These are phyloP conservation scores for Periparus ater DNA, from an alignment of 2,797 vertebrate genomes.

Conservation along the genomic window DNA sequence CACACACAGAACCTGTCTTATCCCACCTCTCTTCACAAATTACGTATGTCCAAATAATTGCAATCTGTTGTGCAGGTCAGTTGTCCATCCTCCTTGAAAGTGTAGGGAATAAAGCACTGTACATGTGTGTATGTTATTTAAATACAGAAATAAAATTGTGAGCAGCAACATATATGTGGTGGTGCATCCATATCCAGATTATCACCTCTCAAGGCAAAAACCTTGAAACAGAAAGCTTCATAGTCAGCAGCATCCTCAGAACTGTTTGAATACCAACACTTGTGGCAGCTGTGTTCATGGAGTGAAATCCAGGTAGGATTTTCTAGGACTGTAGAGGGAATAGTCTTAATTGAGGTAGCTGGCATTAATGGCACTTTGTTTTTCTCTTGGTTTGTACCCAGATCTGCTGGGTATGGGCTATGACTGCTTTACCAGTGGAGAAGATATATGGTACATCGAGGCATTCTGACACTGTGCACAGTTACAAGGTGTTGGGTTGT, in stretches of 20 bases:
- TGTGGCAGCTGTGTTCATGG: not conserved
- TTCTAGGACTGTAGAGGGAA: not conserved
- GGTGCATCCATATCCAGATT: fast-evolving
- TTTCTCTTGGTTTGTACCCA: not conserved
- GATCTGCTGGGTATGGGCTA: not conserved
- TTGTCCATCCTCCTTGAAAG: not conserved
- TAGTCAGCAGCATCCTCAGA: not conserved
- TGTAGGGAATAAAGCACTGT: not conserved
- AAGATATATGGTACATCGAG: not conserved
- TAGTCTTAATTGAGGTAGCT: not conserved
- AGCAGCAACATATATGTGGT: fast-evolving
- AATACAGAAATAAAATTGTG: not conserved
- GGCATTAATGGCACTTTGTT: not conserved
- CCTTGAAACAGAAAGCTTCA: not conserved
- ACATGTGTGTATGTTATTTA: fast-evolving
- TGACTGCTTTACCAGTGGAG: not conserved
- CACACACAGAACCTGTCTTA: not conserved
- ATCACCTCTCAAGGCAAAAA: not conserved
- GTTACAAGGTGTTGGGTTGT: not conserved
- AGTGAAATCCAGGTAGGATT: not conserved
- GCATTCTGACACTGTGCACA: not conserved
- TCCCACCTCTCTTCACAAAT: not conserved
- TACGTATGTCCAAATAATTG: not conserved
- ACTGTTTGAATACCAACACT: not conserved
- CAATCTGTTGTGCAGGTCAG: not conserved